phyloP scores from a whole-genome alignment of 64 coral and sea anemone genomes.

The Acropora yongei region DNA sequence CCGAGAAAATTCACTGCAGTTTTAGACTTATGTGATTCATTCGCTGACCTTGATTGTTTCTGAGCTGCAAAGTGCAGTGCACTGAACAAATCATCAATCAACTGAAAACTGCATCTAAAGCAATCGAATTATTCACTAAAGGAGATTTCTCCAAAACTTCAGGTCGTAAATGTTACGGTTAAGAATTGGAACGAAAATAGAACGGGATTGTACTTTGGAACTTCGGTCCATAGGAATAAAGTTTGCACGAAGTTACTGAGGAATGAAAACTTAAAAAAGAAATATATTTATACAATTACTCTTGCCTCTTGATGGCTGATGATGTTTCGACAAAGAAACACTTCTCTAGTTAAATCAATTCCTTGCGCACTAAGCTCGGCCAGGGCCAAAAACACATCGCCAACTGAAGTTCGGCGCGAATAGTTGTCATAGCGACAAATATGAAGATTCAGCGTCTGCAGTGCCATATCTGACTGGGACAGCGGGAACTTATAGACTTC shows the following conservation, averaged over 20 bases:
- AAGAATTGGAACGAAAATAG: too few relatives aligned
- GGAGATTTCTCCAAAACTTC: too few relatives aligned
- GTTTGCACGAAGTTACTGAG: neutral
- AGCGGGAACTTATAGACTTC: slow-evolving; percentile 87
- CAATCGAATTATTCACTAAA: too few relatives aligned
- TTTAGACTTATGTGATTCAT: too few relatives aligned
- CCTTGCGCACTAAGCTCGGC: slow-evolving; percentile 94
- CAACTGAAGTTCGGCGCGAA: slow-evolving; percentile 71
- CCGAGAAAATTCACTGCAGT: neutral
- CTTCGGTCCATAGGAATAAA: neutral
- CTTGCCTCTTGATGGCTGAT: slow-evolving; percentile 84
- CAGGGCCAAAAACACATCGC: slow-evolving; percentile 94
- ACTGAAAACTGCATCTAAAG: too few relatives aligned
- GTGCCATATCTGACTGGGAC: slow-evolving; percentile 71
- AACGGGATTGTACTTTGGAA: too few relatives aligned
- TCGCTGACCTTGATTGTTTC: too few relatives aligned
- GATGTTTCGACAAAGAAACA: slow-evolving; percentile 90
- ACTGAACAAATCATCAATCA: too few relatives aligned
- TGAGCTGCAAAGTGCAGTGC: too few relatives aligned
- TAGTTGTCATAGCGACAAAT: slow-evolving; percentile 97
- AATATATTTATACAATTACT: neutral
- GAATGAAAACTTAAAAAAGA: neutral
- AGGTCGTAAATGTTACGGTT: too few relatives aligned
- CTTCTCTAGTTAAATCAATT: slow-evolving; percentile 90
- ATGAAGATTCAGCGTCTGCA: slow-evolving; percentile 90